phyloP scores from a whole-genome alignment of 2,113 vertebrate species.

The Gobio gobio region DNA sequence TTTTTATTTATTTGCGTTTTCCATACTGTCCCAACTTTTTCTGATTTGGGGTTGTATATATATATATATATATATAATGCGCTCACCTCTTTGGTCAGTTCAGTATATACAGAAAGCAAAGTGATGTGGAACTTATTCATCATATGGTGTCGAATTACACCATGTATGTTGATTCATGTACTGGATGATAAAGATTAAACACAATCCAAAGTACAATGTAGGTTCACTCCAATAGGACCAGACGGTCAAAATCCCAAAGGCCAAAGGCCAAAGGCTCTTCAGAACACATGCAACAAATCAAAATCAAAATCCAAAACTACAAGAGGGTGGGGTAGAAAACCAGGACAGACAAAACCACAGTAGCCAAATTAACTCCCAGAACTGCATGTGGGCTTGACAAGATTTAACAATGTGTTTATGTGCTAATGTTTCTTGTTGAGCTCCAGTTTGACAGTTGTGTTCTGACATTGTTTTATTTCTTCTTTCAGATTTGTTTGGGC shows the following conservation, averaged over 20 bases:
- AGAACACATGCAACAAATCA: not conserved
- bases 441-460: not conserved
- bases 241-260: not conserved
- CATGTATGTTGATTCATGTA: not conserved
- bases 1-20: no score
- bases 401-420: not conserved
- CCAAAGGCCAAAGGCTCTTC: not conserved
- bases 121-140: no score
- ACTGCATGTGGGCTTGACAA: not conserved
- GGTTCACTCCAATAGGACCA: not conserved
- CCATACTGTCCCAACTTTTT: no score
- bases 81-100: not conserved
- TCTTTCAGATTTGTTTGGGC: slow-evolving; percentile 48
- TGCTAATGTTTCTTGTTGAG: not conserved
- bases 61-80: no score
- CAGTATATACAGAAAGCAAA: not conserved
- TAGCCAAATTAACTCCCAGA: not conserved
- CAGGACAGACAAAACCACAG: not conserved
- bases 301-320: not conserved
- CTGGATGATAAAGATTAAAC: not conserved
- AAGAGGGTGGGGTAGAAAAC: not conserved
- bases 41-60: no score
- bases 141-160: not conserved
- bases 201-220: not conserved
- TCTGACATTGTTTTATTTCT: slow-evolving; percentile 9